Base-by-base conservation (phyloP, 2,113 vertebrate species). In the Potamarius usumacintae region DNA sequence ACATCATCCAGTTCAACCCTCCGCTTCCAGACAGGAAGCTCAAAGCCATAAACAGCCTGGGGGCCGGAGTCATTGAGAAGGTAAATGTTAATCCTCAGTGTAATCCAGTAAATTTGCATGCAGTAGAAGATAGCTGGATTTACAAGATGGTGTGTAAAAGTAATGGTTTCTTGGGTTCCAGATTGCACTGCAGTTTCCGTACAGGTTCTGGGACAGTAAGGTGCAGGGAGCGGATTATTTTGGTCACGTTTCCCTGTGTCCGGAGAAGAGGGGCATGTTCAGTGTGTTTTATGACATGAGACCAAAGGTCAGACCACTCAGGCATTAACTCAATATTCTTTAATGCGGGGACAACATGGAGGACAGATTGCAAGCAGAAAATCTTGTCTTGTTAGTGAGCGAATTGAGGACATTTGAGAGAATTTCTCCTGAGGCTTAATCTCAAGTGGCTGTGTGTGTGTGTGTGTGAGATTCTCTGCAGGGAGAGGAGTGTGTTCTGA, bases 221-320 rank as follows among this genome's bases (percentile, higher is more conserved):
- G 97, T 99, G 92, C 96, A 99, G 93, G 97, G 97, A 67, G 97
- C 98, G 2, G 98, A 99, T 92, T 99, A 97, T 92, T 99, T 99
- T 85, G 98, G 97, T 63, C 97, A 98, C 2, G 94, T 99, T 84
- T 96, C 98, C 12, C 96, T 97, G 55, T 91, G 91, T 90, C 95
- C 96, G 65, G 97, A 96, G 91, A 97, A 96, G 69, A 96, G 96
- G 88, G 98, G 98, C 22, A 95, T 99, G 88, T 99, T 99, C 62
- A 97, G 96, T 53, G 97, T 99, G 74, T 99, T 99, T 94, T 99
- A 99, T 18, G 98, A 99, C 93, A 96, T 99, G 96, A 96, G 98
- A 87, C 97, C 97, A 71, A 95, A 98, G 97, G 98, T 99, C 94
- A 85, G 90, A 57, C 0, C 1, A 0, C 25, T 87, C 77, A 79